Percentiles rank a stretch among this genome's conserved stretches.
Conservation (phyloP, 2,888 invertebrate genomes). For the Schizotus pectinicornis region DNA sequence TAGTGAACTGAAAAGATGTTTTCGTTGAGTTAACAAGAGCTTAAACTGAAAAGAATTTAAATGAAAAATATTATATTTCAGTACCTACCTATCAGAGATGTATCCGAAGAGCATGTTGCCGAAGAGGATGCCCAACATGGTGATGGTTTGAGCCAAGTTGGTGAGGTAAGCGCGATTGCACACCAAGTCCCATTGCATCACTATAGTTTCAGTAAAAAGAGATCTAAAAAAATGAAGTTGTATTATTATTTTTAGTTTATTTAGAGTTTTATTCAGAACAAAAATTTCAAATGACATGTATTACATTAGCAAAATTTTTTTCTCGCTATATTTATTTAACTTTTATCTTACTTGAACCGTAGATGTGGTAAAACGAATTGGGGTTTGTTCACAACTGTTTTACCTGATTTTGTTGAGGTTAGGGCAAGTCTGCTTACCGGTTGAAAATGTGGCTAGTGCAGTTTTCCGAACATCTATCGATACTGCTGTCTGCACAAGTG, state of each 20-base stretch:
- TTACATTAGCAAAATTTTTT: too few relatives aligned
- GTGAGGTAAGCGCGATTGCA: constrained; percentile 71
- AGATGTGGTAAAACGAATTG: too few relatives aligned
- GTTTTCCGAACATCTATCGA: constrained; percentile 63
- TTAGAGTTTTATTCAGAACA: too few relatives aligned
- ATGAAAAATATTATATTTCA: constrained; percentile 1
- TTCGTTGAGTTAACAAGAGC: background rate
- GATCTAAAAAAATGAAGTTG: constrained; percentile 41
- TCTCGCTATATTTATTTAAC: too few relatives aligned
- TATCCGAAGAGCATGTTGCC: constrained; percentile 79
- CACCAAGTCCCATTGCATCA: constrained; percentile 78
- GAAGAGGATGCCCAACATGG: constrained; percentile 78
- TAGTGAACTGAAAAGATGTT: background rate
- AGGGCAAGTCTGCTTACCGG: constrained; percentile 54
- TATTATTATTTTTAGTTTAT: constrained; percentile 2
- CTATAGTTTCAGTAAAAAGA: constrained; percentile 75
- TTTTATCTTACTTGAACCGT: too few relatives aligned
- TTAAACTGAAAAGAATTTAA: background rate
- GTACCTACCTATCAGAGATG: constrained; percentile 74
- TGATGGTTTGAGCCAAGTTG: constrained; percentile 77
- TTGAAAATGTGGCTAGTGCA: constrained; percentile 69
- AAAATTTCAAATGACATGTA: too few relatives aligned
- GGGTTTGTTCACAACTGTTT: background rate
- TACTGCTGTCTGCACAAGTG: constrained; percentile 55
- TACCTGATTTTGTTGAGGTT: background rate